phyloP scores from a whole-genome alignment of 2,888 invertebrate species.

The Drymonia ruficornis region DNA sequence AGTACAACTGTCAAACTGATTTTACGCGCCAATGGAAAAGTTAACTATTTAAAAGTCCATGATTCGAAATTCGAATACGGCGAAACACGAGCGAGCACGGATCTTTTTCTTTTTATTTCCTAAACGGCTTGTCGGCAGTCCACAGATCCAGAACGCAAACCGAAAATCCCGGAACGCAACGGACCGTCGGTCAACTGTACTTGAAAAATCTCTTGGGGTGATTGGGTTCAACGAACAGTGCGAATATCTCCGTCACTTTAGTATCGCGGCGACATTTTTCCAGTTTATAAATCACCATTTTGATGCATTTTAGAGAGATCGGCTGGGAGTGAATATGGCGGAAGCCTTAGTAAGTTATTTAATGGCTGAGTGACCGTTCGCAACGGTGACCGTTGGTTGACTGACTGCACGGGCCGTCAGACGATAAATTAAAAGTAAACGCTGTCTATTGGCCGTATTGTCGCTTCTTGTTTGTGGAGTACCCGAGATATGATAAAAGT shows the following conservation, averaged over 20 bases:
- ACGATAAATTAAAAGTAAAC: constrained; percentile 34
- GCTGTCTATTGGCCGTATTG: constrained; percentile 30
- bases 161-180: constrained; percentile 56
- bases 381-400: constrained; percentile 42
- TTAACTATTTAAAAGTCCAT: constrained; percentile 24
- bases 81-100: constrained; percentile 15
- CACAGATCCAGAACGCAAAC: constrained; percentile 57
- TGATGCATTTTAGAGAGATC: constrained; percentile 72
- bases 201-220: constrained; percentile 80
- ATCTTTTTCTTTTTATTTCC: constrained; percentile 28
- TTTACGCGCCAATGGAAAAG: constrained; percentile 21
- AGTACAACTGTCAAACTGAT: constrained; percentile 12
- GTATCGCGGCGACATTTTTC: constrained; percentile 67
- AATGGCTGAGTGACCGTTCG: constrained; percentile 32
- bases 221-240: constrained; percentile 74
- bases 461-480: constrained; percentile 32
- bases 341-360: constrained; percentile 35
- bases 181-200: constrained; percentile 75
- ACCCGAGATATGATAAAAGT: constrained; percentile 36
- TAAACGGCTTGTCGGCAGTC: constrained; percentile 42
- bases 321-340: constrained; percentile 33
- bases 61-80: constrained; percentile 22
- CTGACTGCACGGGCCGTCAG: constrained; percentile 32
- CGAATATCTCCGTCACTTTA: constrained; percentile 67
- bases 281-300: constrained; percentile 73